Evolutionary conservation across 1,140 invertebrate species (phyloP).

Genomic region (Camponotus floridanus): DNA sequence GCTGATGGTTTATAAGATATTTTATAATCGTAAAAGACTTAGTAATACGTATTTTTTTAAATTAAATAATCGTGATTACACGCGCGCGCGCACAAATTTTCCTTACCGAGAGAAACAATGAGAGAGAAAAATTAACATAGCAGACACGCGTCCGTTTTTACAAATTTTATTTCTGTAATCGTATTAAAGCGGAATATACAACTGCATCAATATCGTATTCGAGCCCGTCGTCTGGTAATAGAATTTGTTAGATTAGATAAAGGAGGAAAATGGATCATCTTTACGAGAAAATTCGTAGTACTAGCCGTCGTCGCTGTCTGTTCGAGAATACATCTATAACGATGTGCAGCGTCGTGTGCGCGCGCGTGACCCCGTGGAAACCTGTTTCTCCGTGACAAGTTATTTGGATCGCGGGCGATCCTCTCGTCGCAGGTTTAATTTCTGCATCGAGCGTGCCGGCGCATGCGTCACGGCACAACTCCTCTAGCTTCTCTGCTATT

Average conservation of each 20-base stretch:
- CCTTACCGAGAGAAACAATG: no score
- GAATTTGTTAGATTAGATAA: neutral
- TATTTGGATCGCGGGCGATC: slow-evolving; percentile 73
- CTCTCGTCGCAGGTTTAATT: slow-evolving; percentile 67
- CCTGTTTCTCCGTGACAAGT: slow-evolving; percentile 71
- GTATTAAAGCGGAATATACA: neutral
- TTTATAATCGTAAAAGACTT: no score
- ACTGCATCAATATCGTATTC: neutral
- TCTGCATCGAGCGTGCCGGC: slow-evolving; percentile 64
- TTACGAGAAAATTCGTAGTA: slow-evolving; percentile 4
- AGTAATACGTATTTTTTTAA: no score
- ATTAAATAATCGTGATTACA: no score
- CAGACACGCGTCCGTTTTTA: neutral
- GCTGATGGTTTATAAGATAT: no score
- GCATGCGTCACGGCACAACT: slow-evolving; percentile 72
- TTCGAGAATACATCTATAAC: slow-evolving; percentile 7
- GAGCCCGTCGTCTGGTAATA: neutral
- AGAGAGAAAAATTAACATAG: no score
- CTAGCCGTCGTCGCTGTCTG: neutral
- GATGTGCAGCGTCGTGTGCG: neutral
- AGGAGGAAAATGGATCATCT: neutral
- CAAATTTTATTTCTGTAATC: neutral
- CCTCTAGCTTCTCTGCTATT: slow-evolving; percentile 73
- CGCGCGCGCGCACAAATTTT: no score
- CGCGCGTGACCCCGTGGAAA: slow-evolving; percentile 59